Percentiles rank a stretch among this genome's conserved stretches.
Conservation (phyloP, 2,113 vertebrate species). For the Cichladusa arquata region DNA sequence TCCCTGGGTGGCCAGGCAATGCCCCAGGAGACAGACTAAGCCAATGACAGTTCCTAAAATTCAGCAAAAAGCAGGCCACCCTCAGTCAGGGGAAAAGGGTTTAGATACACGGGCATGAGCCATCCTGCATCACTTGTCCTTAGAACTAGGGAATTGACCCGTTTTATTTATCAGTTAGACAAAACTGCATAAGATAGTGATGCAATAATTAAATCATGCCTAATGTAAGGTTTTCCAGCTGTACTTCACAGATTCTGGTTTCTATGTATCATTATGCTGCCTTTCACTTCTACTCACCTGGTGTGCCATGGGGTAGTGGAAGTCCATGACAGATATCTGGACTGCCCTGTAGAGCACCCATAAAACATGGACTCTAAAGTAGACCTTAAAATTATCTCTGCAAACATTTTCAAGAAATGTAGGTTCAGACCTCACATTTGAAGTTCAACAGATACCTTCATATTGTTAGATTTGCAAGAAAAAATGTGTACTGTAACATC, state of each 20-base stretch:
- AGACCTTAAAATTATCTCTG: not conserved
- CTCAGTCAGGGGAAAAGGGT: not conserved
- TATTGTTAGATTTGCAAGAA: not conserved
- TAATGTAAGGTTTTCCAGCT: not conserved
- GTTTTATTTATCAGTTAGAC: not conserved
- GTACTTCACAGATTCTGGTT: not conserved
- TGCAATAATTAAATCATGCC: not conserved
- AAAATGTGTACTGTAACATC: not conserved
- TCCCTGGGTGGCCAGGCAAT: conserved; percentile 12
- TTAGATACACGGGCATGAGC: not conserved
- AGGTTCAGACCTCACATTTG: not conserved
- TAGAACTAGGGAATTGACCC: not conserved
- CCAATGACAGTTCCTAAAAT: not conserved
- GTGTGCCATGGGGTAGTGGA: not conserved
- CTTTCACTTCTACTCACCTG: not conserved
- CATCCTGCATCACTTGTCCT: not conserved
- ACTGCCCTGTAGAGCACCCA: not conserved
- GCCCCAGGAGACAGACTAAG: not conserved
- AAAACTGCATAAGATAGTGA: not conserved
- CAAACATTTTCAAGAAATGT: not conserved
- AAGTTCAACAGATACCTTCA: not conserved
- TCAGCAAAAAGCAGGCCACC: not conserved
- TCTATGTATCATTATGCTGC: not conserved
- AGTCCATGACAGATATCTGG: not conserved
- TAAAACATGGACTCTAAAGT: not conserved